Percentiles rank a stretch among this genome's conserved stretches.
These are phyloP conservation scores for Thermophis baileyi DNA, from an alignment of 2,113 vertebrate genomes.

Conservation along the genomic window DNA sequence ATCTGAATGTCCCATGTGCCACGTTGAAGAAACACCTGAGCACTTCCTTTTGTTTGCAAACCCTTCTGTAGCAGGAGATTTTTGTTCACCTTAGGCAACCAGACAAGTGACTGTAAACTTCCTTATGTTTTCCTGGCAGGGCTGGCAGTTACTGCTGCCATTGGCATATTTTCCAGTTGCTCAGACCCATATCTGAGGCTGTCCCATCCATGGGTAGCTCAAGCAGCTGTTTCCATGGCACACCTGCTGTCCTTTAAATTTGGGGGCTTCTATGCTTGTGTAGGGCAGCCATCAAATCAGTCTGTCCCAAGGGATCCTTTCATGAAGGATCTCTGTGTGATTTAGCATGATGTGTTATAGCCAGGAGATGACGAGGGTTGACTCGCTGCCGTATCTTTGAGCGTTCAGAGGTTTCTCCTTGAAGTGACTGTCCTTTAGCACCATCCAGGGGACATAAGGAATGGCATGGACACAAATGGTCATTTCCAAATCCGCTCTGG, in stretches of 20 bases:
- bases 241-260: background rate
- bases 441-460: too few species aligned
- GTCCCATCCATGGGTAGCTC: background rate
- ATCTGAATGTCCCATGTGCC: background rate
- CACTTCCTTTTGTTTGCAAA: background rate
- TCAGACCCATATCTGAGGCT: background rate
- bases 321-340: background rate
- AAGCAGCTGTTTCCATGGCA: too few species aligned
- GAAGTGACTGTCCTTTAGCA: too few species aligned
- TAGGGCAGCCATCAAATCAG: background rate
- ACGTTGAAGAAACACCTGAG: background rate
- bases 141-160: background rate
- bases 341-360: too few species aligned
- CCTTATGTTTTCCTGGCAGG: background rate
- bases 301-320: background rate
- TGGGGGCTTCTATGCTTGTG: background rate
- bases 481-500: too few species aligned
- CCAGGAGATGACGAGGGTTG: too few species aligned
- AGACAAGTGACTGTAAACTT: background rate
- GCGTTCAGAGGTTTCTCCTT: too few species aligned
- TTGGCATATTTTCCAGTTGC: background rate
- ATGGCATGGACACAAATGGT: too few species aligned
- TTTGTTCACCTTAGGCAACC: background rate
- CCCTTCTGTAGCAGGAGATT: background rate
- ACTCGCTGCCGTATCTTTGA: too few species aligned